Evolutionary conservation across 2,888 invertebrate genomes (phyloP), one percentile per base, ranked within the genome.

Genomic region (Papilio demoleus): DNA sequence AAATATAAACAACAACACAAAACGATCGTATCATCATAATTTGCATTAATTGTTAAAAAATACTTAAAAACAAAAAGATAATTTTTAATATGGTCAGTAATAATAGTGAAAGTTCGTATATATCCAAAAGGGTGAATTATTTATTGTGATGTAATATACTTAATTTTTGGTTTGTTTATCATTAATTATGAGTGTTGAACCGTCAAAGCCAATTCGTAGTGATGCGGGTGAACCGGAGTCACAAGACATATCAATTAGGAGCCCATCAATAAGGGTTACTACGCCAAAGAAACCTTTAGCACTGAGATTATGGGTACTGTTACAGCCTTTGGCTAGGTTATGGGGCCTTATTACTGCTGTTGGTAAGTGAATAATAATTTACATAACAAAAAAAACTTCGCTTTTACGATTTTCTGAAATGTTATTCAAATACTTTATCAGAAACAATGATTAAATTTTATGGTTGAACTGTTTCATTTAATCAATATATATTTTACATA

Each of bases 331-430:
- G 17, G 89, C 92, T 9, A 86, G 92, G 72, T 73, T 92, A 71
- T 92, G 92, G 92, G 92, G 92, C 2, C 80, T 92, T 11, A 79
- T 92, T 38, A 90, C 92, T 22, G 87, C 92, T 70, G 80, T 92
- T 45, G 91, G 92, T 92, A 72, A 80, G 88, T 81, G n/a, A n/a
- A n/a, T n/a, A n/a, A n/a, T n/a, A n/a, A n/a, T n/a, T n/a, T n/a
- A n/a, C n/a, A 65, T 61, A 31, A 2, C n/a, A 45, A 45, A 36
- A 38, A 24, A 50, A 47, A 19, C n/a, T n/a, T n/a, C n/a, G n/a
- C n/a, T n/a, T n/a, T n/a, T n/a, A n/a, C n/a, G n/a, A n/a, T n/a
- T n/a, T n/a, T n/a, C n/a, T n/a, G n/a, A n/a, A n/a, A n/a, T n/a
- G n/a, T n/a, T n/a, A n/a, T n/a, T n/a, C n/a, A n/a, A n/a, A n/a